Evolutionary conservation across 2,113 vertebrate genomes (phyloP).

Genomic region (Prunella himalayana): DNA sequence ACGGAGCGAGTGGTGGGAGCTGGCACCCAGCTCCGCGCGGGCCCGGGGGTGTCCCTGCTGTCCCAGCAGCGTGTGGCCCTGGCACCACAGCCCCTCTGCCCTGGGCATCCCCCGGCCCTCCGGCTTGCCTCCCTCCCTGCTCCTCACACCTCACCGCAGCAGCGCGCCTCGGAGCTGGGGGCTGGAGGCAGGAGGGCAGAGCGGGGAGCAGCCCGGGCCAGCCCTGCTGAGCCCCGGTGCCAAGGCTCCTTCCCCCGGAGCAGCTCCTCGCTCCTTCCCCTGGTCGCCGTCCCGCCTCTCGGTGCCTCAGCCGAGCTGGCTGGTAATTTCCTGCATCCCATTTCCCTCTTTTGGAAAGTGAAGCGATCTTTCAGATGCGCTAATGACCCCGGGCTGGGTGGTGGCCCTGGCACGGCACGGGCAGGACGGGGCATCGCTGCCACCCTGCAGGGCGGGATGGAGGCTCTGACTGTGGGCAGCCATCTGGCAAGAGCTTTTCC

Average conservation of each 20-base stretch:
- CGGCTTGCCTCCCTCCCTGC: background rate
- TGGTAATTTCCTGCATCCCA: background rate
- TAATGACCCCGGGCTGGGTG: background rate
- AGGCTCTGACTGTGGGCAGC: background rate
- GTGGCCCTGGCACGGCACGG: background rate
- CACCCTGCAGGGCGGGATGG: background rate
- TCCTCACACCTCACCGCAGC: fast-evolving
- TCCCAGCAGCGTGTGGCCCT: background rate
- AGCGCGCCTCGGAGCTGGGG: fast-evolving
- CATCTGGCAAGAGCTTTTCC: background rate
- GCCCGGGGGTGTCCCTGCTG: background rate
- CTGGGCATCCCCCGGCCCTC: background rate
- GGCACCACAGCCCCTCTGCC: background rate
- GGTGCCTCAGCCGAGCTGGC: background rate
- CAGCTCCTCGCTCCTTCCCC: background rate
- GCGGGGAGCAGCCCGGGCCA: background rate
- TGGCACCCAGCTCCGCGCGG: fast-evolving
- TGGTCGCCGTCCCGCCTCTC: background rate
- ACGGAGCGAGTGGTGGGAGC: fast-evolving
- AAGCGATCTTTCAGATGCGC: background rate
- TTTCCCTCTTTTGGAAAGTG: background rate
- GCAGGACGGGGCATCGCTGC: background rate
- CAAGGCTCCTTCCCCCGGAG: background rate
- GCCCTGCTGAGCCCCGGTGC: background rate
- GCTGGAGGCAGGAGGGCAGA: background rate